Evolutionary conservation across 92 coral and sea anemone species (phyloP).

Genomic region (Porites divaricata): DNA sequence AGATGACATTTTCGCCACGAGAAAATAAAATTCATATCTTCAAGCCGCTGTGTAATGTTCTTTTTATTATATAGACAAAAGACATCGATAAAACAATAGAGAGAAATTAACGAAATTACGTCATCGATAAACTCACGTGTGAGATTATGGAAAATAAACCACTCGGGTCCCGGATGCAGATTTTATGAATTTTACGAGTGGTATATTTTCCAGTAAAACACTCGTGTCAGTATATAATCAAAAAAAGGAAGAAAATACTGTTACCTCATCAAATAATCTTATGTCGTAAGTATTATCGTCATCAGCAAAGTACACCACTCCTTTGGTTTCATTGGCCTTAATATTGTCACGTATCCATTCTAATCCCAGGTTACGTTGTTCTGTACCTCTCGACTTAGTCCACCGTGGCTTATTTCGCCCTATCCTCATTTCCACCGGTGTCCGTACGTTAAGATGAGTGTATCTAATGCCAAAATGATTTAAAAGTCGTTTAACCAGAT

Average conservation of each 20-base stretch:
- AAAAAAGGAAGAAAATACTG: not conserved
- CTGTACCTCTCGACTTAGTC: constrained; percentile 90
- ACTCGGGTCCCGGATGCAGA: too few relatives aligned
- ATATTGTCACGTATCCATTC: constrained; percentile 79
- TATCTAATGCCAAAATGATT: constrained; percentile 62
- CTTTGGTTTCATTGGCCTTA: constrained; percentile 71
- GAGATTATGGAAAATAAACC: too few relatives aligned
- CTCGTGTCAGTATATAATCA: too few relatives aligned
- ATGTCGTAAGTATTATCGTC: constrained; percentile 91
- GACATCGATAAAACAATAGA: too few relatives aligned
- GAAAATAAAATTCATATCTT: too few relatives aligned
- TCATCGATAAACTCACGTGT: too few relatives aligned
- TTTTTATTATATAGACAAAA: too few relatives aligned
- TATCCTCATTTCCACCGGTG: constrained; percentile 70
- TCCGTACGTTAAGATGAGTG: constrained; percentile 80
- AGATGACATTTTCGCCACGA: too few relatives aligned
- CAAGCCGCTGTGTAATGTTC: too few relatives aligned
- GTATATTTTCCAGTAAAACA: too few relatives aligned
- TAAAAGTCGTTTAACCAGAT: constrained; percentile 68
- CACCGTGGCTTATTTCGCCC: constrained; percentile 78
- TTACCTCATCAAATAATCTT: constrained; percentile 88
- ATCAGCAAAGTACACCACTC: constrained; percentile 93
- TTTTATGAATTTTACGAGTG: too few relatives aligned
- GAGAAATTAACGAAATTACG: too few relatives aligned
- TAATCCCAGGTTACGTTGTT: constrained; percentile 83